Percentiles rank a stretch among this genome's conserved stretches.
phyloP scores from a whole-genome alignment of 1,140 invertebrate species.

The Galleria mellonella region DNA sequence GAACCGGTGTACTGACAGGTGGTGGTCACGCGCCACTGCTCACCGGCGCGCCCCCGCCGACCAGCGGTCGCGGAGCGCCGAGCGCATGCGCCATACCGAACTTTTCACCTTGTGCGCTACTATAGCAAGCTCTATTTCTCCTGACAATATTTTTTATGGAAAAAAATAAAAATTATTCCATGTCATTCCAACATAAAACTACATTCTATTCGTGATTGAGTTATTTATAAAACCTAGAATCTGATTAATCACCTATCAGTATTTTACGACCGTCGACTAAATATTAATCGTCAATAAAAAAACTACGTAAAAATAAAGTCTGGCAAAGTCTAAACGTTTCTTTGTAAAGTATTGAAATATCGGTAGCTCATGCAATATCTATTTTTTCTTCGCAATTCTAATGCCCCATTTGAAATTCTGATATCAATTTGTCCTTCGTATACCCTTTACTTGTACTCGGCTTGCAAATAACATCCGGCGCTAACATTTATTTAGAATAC shows the following conservation, averaged over 20 bases:
- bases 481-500: conserved; percentile 3
- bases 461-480: conserved; percentile 50
- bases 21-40: conserved; percentile 48
- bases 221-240: too few species aligned
- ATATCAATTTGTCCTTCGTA: conserved; percentile 53
- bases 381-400: conserved; percentile 22
- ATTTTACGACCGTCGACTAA: too few species aligned
- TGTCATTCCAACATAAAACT: too few species aligned
- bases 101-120: not conserved
- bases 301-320: too few species aligned
- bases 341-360: not conserved
- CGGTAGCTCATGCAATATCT: not conserved
- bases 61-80: not conserved
- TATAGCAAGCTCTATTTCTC: too few species aligned
- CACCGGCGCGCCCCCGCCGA: conserved; percentile 21
- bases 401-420: conserved; percentile 47
- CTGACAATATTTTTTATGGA: too few species aligned
- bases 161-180: too few species aligned
- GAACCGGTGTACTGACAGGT: conserved; percentile 35
- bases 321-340: too few species aligned
- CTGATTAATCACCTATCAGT: too few species aligned
- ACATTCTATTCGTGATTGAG: too few species aligned
- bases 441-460: conserved; percentile 34
- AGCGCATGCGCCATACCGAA: too few species aligned
- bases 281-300: too few species aligned